These are phyloP conservation scores for Cyclopterus lumpus DNA, from an alignment of 2,797 vertebrate species.

Conservation along the genomic window DNA sequence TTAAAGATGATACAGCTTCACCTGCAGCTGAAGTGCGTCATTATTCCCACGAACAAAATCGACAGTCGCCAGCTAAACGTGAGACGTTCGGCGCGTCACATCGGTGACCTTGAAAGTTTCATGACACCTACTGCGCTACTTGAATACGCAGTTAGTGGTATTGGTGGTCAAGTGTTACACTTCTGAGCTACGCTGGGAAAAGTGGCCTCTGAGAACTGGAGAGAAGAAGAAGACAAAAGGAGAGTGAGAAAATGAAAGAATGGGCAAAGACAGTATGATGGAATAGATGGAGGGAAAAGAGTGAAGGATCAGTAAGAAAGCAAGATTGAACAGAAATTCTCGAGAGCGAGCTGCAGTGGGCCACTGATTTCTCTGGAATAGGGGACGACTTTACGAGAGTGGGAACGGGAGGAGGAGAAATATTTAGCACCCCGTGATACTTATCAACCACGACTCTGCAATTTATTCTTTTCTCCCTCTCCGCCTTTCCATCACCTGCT, in stretches of 20 bases:
- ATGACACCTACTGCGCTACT: conserved; percentile 29
- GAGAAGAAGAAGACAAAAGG: conserved; percentile 7
- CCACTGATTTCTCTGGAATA: conserved; percentile 32
- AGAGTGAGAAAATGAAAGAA: conserved; percentile 33
- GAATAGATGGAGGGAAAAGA: neutral
- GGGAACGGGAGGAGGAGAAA: conserved; percentile 31
- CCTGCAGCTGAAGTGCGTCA: neutral
- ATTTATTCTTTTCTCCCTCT: conserved; percentile 38
- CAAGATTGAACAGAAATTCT: conserved; percentile 18
- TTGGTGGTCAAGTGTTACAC: conserved; percentile 22
- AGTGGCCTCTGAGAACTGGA: conserved; percentile 31
- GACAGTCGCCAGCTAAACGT: conserved; percentile 1
- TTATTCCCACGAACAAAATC: neutral
- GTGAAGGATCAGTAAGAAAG: conserved; percentile 17
- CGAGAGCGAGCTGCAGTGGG: conserved; percentile 42
- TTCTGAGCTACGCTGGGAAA: conserved; percentile 27
- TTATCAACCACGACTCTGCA: conserved; percentile 49
- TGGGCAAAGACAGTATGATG: conserved; percentile 23
- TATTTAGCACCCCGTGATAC: conserved; percentile 58
- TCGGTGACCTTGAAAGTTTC: conserved; percentile 23
- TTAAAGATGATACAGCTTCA: conserved; percentile 9
- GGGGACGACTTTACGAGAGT: conserved; percentile 34
- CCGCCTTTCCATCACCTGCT: conserved; percentile 46
- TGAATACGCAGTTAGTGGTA: conserved; percentile 24
- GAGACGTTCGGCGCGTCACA: conserved; percentile 5